Base-by-base conservation (phyloP, 2,888 invertebrate species). In the Caenorhabditis angaria region DNA sequence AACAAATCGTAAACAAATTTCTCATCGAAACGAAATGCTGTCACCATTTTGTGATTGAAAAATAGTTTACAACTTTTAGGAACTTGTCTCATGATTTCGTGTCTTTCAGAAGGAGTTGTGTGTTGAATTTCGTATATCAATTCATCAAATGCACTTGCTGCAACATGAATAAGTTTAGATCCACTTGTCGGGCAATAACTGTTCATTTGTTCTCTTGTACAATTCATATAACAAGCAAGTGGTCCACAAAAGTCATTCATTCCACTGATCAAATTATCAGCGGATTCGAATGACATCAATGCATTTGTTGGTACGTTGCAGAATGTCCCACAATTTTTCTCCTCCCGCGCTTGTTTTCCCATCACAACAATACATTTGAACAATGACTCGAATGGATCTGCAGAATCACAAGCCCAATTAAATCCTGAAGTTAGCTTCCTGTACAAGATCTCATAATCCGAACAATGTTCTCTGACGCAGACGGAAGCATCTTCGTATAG, bases 141-240 rank as follows among this genome's bases (percentile, higher is more conserved):
- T 22, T 41, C 58, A 29, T 65, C 58, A 22, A 65, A 58, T 8
- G 58, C 58, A 22, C 58, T 59, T 6, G 53, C 28, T 10, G 51
- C 20, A 1, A 65, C 27, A 22, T 65, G 27, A n/a, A 65, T 55
- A 4, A 65, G 24, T 35, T 53, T 29, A 0, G 65, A 27, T 22
- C 65, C 65, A 53, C 54, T 54, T 1, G 59, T 65, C 18, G 65
- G 65, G n/a, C 65, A 65, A 29, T 47, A 54, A 5, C 10, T 47
- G 51, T 65, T 65, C 47, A 65, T 54, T 8, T 55, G 41, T 8
- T 41, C 22, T 24, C 59, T 35, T 0, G 65, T 65, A 29, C 65
- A 65, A n/a, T 60, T 60, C 29, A 65, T 18, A 48, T 27, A 60
- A 29, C 65, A 65, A 5, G 41, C 59, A 0, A 65, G 25, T 14